These are phyloP conservation scores for Leptinotarsa rubiginosa DNA, from an alignment of 2,888 invertebrate genomes.

Conservation along the genomic window DNA sequence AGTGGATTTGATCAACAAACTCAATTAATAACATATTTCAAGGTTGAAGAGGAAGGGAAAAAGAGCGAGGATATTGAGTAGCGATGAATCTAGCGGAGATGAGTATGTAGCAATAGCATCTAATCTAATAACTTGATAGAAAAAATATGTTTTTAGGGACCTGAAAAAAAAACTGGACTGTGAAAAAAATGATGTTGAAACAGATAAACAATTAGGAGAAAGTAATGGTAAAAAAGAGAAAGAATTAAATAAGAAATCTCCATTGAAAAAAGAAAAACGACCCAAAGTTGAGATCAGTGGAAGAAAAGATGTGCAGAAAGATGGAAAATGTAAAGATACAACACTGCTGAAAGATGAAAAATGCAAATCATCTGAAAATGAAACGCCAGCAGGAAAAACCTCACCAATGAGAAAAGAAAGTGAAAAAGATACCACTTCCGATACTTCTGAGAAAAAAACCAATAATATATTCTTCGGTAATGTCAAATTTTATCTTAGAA, in stretches of 20 bases:
- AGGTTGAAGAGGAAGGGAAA: constrained; percentile 32
- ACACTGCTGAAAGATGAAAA: constrained; percentile 6
- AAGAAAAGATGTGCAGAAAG: constrained; percentile 2
- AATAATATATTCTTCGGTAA: constrained; percentile 40
- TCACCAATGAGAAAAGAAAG: neutral
- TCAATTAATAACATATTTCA: constrained; percentile 1
- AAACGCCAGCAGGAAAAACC: neutral
- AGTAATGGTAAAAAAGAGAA: constrained; percentile 32
- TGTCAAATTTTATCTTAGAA: neutral
- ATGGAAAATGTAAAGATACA: neutral
- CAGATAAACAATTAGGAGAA: constrained; percentile 11
- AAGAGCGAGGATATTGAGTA: constrained; percentile 46
- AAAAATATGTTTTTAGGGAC: neutral
- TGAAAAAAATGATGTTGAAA: constrained; percentile 10
- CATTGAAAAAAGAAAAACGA: neutral
- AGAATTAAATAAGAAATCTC: neutral
- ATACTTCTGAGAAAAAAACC: constrained; percentile 29
- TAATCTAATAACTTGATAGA: neutral
- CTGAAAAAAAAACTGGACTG: neutral
- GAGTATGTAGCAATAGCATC: constrained; percentile 38
- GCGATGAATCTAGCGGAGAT: constrained; percentile 47
- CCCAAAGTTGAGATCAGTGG: neutral
- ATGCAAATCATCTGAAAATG: neutral
- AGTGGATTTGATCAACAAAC: too few species aligned
- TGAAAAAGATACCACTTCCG: neutral